Base-by-base conservation (phyloP, 2,797 vertebrate species). In the Schizopygopsis pylzovi region DNA sequence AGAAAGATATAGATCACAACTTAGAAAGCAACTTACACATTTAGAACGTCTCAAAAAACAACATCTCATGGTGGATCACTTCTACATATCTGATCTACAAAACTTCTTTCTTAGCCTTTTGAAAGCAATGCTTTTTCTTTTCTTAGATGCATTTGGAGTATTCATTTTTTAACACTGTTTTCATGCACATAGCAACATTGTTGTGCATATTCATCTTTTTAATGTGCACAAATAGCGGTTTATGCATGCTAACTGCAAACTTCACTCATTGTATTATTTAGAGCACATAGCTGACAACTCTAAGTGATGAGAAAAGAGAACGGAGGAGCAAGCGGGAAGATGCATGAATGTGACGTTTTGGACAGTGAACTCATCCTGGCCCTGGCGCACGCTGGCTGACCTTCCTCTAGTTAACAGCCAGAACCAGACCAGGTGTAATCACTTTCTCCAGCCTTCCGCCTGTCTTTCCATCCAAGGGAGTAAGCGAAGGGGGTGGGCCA, bases 401-500 rank as follows among this genome's bases (percentile, higher is more conserved):
- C 95, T 94, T 90, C 89, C 91, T 88, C 87, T 61, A 91, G 90
- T 94, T 94, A 94, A 92, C 93, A 93, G 95, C 94, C 95, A 95
- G 92, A 93, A 93, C 92, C 90, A 91, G 88, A 89, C 93, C 95
- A 95, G 94, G 94, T 96, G 92, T 94, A 94, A 94, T 94, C 94
- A 94, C 94, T 94, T 95, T 95, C 94, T 89, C 89, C 87, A 88
- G 89, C 90, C 92, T 92, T 91, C 90, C 89, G 84, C 88, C 90
- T 93, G 92, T 93, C 92, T 92, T 91, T 91, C 88, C 11, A 39
- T 90, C 87, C 80, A 87, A 85, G 22, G 90, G 89, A 88, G 87
- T 79, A 79, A 85, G 78, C 52, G 70, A 72, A 91, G 65, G 82
- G 78, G 85, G 83, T 72, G 83, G 87, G 85, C 84, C 86, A 88